Percentiles rank a stretch among this genome's conserved stretches.
These are phyloP conservation scores for Phymastichus coffea DNA, from an alignment of 1,140 invertebrate species.

Conservation along the genomic window DNA sequence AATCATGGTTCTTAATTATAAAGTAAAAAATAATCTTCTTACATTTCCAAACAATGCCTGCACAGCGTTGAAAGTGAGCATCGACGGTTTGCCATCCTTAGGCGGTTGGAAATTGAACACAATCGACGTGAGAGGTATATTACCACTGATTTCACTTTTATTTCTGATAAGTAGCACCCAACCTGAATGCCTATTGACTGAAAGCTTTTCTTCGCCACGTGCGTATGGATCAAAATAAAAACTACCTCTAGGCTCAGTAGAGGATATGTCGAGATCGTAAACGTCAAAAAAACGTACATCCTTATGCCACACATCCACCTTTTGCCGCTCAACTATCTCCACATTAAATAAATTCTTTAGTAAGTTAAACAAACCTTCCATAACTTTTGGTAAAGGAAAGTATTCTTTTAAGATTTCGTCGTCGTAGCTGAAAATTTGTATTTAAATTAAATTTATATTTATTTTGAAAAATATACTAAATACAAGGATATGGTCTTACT, in stretches of 20 bases:
- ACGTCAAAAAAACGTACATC: conserved; percentile 85
- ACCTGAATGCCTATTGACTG: conserved; percentile 61
- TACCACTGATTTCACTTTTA: conserved; percentile 62
- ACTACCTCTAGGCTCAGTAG: conserved; percentile 67
- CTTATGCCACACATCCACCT: conserved; percentile 74
- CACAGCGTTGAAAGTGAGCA: conserved; percentile 77
- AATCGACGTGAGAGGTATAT: conserved; percentile 73
- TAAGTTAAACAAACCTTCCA: conserved; percentile 74
- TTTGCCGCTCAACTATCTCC: conserved; percentile 70
- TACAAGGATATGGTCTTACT: no score
- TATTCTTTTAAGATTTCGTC: conserved; percentile 75
- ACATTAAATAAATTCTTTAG: conserved; percentile 79
- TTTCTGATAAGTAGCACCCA: conserved; percentile 71
- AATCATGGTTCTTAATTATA: conserved; percentile 25
- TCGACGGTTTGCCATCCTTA: conserved; percentile 64
- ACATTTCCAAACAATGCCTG: conserved; percentile 74
- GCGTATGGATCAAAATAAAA: conserved; percentile 84
- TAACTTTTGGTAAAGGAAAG: conserved; percentile 79
- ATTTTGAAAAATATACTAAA: neutral
- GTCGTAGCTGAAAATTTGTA: conserved; percentile 58
- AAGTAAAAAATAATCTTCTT: conserved; percentile 22
- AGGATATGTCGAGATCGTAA: conserved; percentile 66
- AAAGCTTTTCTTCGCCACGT: conserved; percentile 64
- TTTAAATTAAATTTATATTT: conserved; percentile 13
- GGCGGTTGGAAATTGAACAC: conserved; percentile 80